Evolutionary conservation across 2,888 invertebrate species (phyloP), one percentile per base, ranked within the genome.

Genomic region (Diadegma fenestrale): DNA sequence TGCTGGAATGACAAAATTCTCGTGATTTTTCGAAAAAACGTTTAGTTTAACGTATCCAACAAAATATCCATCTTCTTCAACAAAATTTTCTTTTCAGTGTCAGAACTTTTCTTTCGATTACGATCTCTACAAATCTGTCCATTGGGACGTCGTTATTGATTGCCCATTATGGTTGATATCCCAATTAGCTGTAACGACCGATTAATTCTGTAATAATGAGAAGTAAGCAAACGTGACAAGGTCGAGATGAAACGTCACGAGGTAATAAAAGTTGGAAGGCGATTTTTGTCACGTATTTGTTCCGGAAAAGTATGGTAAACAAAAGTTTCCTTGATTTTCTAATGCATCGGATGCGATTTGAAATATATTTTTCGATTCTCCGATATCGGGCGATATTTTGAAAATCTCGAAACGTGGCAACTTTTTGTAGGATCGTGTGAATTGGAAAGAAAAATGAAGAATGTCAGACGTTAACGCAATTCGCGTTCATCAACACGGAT

Each of bases 401-500:
- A 43, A 30, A 19, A 66, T 80, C 72, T 54, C 51, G 14, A 48
- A 76, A 66, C 76, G 45, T 68, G 22, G 22, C 37, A 51, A 73
- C 48, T 68, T 73, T 85, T 19, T 48, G 41, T 51, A 45, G 43
- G 78, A 63, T 48, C 78, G 63, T 82, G 48, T 66, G 33, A 58
- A 48, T 77, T 48, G 22, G 26, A 51, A 64, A 61, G 43, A 68
- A 80, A 76, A 48, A 45, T 64, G 71, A 45, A 68, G 4, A 69
- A 76, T 66, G 58, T 76, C 64, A 79, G 69, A 66, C 48, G 76
- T 82, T 76, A 80, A 78, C 78, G 79, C 79, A 82, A 82, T 82
- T 82, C 80, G 76, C 85, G 85, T 76, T 82, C 80, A 85, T 85
- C 82, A 82, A 72, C 72, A 80, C 77, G 72, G 51, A 66, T 81